These are phyloP conservation scores for Podarcis siculus DNA, from an alignment of 2,797 vertebrate genomes.

Conservation along the genomic window DNA sequence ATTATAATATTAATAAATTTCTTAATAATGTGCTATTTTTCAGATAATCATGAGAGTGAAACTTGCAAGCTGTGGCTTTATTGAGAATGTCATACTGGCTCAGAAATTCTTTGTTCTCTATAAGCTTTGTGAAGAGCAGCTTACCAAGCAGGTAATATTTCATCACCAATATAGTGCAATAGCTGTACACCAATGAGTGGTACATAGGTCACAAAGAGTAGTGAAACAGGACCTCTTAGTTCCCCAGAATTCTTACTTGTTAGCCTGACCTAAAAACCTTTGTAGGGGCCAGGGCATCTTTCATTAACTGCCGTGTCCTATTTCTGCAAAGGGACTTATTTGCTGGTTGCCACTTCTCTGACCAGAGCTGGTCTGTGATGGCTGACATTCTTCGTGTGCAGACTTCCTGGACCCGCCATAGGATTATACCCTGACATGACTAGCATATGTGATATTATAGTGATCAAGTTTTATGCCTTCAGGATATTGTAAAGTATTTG, in stretches of 20 bases:
- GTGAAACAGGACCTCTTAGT: background rate
- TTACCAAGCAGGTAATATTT: slow-evolving; percentile 80
- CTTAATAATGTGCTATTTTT: slow-evolving; percentile 54
- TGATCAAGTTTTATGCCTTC: background rate
- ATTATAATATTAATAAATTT: slow-evolving; percentile 30
- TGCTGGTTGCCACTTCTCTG: background rate
- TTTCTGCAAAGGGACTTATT: background rate
- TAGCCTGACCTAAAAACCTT: background rate
- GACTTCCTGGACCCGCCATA: background rate
- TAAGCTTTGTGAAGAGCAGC: slow-evolving; percentile 82
- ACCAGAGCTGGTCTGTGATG: background rate
- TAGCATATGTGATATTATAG: background rate
- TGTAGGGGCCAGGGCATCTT: background rate
- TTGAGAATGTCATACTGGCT: slow-evolving; percentile 78
- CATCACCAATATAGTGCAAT: background rate
- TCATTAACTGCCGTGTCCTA: background rate
- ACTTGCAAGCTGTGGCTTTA: slow-evolving; percentile 82
- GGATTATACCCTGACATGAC: background rate
- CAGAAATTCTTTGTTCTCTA: slow-evolving; percentile 84
- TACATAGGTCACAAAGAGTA: background rate
- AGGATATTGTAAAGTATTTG: background rate
- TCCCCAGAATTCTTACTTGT: background rate
- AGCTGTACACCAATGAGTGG: background rate
- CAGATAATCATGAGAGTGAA: slow-evolving; percentile 85
- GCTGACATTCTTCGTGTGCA: background rate